Evolutionary conservation across 1,140 invertebrate species (phyloP).

Genomic region (Diabrotica virgifera): DNA sequence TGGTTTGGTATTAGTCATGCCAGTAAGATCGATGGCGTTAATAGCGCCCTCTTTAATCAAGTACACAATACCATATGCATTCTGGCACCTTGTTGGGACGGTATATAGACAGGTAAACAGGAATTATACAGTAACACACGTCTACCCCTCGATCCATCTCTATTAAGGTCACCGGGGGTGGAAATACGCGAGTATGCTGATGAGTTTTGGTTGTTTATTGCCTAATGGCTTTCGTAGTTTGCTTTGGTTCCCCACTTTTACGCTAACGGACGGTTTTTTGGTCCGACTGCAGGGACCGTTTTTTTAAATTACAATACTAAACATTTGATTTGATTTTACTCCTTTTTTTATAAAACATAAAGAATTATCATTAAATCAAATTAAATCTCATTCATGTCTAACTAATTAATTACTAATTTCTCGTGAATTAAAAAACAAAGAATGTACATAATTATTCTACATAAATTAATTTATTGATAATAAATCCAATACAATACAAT

Average conservation of each 20-base stretch:
- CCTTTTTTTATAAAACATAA: too few relatives aligned
- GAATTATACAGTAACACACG: constrained; percentile 13
- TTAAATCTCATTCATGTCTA: too few relatives aligned
- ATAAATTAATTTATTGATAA: too few relatives aligned
- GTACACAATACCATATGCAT: constrained; percentile 27
- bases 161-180: constrained; percentile 10
- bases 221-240: constrained; percentile 7
- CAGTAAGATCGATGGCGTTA: constrained; percentile 34
- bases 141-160: constrained; percentile 6
- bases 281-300: too few relatives aligned
- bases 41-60: constrained; percentile 33
- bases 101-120: constrained; percentile 20
- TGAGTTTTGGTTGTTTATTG: constrained; percentile 12
- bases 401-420: too few relatives aligned
- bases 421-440: too few relatives aligned
- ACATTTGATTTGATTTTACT: too few relatives aligned
- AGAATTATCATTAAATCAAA: too few relatives aligned
- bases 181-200: background rate
- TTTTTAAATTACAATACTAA: too few relatives aligned
- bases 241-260: background rate
- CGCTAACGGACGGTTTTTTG: background rate
- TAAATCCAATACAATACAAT: too few relatives aligned
- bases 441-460: too few relatives aligned
- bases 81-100: constrained; percentile 15
- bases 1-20: constrained; percentile 34